Conservation (phyloP, 2,113 vertebrate species). For the Heliornis fulica region DNA sequence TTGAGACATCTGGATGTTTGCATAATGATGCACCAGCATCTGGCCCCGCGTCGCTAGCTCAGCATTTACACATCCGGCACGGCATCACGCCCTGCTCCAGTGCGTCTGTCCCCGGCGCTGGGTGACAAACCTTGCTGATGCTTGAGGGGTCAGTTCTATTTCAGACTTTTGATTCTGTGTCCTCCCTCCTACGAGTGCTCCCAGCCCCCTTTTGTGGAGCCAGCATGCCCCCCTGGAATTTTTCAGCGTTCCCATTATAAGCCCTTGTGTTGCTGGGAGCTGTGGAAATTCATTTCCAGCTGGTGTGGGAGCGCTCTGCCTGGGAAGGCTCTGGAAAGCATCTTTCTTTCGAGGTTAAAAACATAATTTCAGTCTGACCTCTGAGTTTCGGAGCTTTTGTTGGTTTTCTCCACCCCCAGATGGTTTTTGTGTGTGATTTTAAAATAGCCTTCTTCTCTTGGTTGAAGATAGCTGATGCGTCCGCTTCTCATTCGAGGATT, state of each 20-base stretch:
- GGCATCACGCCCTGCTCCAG: background rate
- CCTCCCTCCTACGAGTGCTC: background rate
- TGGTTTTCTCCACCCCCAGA: constrained; percentile 54
- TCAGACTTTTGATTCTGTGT: background rate
- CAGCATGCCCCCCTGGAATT: background rate
- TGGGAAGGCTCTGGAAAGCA: constrained; percentile 22
- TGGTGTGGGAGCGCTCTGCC: background rate
- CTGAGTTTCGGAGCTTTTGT: constrained; percentile 39
- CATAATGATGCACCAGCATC: background rate
- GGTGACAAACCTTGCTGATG: background rate
- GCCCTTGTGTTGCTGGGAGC: background rate
- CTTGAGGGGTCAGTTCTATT: background rate
- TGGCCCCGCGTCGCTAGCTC: background rate
- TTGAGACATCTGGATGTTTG: constrained; percentile 54
- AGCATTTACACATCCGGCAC: background rate
- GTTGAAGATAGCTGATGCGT: constrained; percentile 50
- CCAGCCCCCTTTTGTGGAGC: background rate
- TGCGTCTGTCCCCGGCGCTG: background rate
- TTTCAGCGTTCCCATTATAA: background rate
- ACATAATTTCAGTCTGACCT: constrained; percentile 58
- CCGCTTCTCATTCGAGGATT: constrained; percentile 57
- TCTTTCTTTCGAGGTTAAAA: constrained; percentile 61
- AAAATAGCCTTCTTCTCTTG: constrained; percentile 58
- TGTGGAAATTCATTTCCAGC: constrained; percentile 26
- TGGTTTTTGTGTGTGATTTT: constrained; percentile 61